Base-by-base conservation (phyloP, 2,797 vertebrate species). In the Amblyopsis hoosieri region DNA sequence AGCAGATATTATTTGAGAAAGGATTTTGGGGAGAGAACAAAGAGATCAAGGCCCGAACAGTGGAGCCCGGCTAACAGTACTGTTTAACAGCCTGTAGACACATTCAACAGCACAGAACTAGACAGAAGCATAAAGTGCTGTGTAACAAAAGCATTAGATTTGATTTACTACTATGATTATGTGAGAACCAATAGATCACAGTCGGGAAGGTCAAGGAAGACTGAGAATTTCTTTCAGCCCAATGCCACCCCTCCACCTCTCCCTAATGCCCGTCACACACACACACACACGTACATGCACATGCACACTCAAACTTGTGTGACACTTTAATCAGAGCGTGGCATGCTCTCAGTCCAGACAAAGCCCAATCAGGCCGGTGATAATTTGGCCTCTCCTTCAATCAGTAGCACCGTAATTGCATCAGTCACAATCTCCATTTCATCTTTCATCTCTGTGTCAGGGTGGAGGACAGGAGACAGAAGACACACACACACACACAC, bases 341-440 rank as follows among this genome's bases (percentile, higher is more conserved):
- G 78, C 85, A 87, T 84, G 80, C 86, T 90, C 87, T 74, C 73
- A 66, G 86, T 87, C 84, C 85, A 91, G 86, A 92, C 91, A 93
- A 92, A 92, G 90, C 89, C 85, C 85, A 91, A 93, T 92, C 90
- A 90, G 85, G 84, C 75, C 76, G 75, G 80, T 89, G 91, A 92
- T 92, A 91, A 93, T 93, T 93, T 92, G 89, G 89, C 91, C 91
- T 91, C 90, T 91, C 84, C 91, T 93, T 92, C 90, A 93, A 93
- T 93, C 92, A 94, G 91, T 79, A 69, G 85, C 82, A 78, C 79
- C 78, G 63, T 91, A 93, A 94, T 93, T 90, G 87, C 90, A 93
- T 93, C 91, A 91, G 89, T 90, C 92, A 91, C 88, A 89, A 90
- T 91, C 91, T 91, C 88, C 80, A 87, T 90, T 91, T 91, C 87